Percentiles rank a stretch among this genome's conserved stretches.
These are phyloP conservation scores for Monodelphis domestica DNA, from an alignment of 2,797 vertebrate genomes.

Conservation along the genomic window DNA sequence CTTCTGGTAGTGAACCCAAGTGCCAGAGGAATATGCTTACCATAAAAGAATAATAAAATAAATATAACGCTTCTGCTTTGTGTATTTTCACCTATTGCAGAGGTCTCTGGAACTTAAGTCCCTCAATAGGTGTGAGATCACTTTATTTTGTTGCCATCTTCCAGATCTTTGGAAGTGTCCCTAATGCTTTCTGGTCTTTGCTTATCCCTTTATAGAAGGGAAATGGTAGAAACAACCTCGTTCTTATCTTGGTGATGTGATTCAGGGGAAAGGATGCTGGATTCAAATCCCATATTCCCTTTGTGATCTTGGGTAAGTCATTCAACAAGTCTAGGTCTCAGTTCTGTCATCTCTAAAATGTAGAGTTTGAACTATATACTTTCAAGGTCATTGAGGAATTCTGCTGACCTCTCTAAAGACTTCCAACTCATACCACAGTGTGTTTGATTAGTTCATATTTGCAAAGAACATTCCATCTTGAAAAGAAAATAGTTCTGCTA, in stretches of 20 bases:
- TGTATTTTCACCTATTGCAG: too few species aligned
- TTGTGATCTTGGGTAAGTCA: neutral
- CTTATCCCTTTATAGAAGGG: neutral
- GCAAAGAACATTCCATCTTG: neutral
- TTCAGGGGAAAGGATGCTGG: neutral
- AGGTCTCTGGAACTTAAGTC: too few species aligned
- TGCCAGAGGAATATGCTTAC: too few species aligned
- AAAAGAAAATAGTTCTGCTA: neutral
- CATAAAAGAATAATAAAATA: too few species aligned
- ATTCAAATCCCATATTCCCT: neutral
- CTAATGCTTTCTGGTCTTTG: conserved; percentile 15
- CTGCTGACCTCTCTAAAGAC: neutral
- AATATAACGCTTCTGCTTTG: too few species aligned
- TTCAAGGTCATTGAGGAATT: neutral
- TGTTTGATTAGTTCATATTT: neutral
- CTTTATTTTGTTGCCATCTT: too few species aligned
- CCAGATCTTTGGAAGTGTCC: conserved; percentile 14
- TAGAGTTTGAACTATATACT: neutral
- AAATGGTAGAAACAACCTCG: neutral
- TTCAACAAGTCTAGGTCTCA: neutral
- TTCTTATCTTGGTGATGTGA: neutral
- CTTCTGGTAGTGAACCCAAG: too few species aligned
- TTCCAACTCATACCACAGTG: neutral
- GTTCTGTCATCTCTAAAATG: neutral
- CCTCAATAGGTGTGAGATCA: too few species aligned